These are phyloP conservation scores for Platysternon megacephalum DNA, from an alignment of 2,113 vertebrate genomes.

Conservation along the genomic window DNA sequence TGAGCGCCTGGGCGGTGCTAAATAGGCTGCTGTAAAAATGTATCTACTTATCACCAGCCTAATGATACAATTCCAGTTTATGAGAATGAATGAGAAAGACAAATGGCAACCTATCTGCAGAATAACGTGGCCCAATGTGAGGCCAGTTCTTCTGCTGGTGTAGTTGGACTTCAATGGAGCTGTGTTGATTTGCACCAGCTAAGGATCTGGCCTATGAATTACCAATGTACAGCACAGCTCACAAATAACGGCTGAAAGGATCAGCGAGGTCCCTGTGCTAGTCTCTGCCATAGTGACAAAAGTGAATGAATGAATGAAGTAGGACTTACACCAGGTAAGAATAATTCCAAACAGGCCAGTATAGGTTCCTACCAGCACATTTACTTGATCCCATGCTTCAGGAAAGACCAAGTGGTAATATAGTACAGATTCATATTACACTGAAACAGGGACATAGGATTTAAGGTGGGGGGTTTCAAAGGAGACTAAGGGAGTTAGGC, in stretches of 20 bases:
- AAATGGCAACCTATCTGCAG: not conserved
- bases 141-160: not conserved
- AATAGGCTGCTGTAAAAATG: not conserved
- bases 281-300: accelerated
- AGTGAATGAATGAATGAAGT: accelerated
- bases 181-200: accelerated
- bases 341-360: not conserved
- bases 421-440: accelerated
- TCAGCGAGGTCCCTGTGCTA: not conserved
- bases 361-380: not conserved
- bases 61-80: not conserved
- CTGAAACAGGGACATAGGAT: not conserved
- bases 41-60: not conserved
- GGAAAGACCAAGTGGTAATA: not conserved
- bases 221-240: not conserved
- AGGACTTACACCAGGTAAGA: accelerated
- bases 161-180: not conserved
- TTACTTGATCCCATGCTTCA: not conserved
- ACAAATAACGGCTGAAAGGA: not conserved
- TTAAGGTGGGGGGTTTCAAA: not conserved
- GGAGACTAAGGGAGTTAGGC: not conserved
- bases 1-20: no score
- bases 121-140: not conserved
- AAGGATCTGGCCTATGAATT: not conserved
- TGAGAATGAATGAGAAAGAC: not conserved